A percentile compares a stretch with the other conserved stretches of the same genome.
These are phyloP conservation scores for Bungarus multicinctus DNA, from an alignment of 2,113 vertebrate genomes.

Conservation along the genomic window DNA sequence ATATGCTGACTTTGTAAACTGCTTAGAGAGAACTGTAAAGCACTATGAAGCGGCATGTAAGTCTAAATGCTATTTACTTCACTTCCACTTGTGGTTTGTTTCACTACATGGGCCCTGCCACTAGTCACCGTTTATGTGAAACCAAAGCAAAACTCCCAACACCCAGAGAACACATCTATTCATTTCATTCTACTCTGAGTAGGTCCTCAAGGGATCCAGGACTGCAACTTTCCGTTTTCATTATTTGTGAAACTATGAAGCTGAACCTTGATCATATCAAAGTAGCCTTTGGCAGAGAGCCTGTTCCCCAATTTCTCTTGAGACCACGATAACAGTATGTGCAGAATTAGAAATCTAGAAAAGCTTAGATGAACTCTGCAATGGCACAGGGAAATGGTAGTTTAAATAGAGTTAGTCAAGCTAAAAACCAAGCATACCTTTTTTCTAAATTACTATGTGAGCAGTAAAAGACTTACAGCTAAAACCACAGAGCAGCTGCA, in stretches of 20 bases:
- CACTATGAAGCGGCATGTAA: not conserved
- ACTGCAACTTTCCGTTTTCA: not conserved
- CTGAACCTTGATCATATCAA: not conserved
- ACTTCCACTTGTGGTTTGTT: not conserved
- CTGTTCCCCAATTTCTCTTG: not conserved
- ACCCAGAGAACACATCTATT: not conserved
- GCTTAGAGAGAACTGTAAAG: not conserved
- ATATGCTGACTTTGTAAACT: not conserved
- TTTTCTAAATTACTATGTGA: not conserved
- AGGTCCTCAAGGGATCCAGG: not conserved
- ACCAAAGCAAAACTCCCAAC: not conserved
- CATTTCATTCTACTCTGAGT: not conserved
- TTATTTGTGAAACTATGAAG: not conserved
- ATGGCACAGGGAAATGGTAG: not conserved
- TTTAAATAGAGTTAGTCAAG: not conserved
- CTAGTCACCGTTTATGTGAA: not conserved
- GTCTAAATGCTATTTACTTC: not conserved
- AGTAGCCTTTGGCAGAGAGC: constrained; percentile 1
- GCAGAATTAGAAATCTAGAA: not conserved
- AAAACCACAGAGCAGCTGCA: not conserved
- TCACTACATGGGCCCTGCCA: not conserved
- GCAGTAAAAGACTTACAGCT: not conserved
- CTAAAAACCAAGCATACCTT: not conserved
- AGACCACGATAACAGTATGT: not conserved
- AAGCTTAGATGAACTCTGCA: not conserved